Conservation (phyloP, 1,140 invertebrate species). For the Lucilia cuprina region DNA sequence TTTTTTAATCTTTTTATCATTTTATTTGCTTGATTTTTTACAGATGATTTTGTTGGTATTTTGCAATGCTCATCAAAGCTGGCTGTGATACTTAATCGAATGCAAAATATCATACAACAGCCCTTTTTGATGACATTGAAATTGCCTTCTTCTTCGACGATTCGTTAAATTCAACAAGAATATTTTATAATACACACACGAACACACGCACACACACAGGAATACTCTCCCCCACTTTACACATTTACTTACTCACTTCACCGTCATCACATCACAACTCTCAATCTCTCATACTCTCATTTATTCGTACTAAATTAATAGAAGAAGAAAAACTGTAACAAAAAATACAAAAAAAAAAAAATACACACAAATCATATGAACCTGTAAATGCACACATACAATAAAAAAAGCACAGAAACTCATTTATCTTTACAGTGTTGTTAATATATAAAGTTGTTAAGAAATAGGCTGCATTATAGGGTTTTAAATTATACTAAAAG, state of each 20-base stretch:
- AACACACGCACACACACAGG: neutral
- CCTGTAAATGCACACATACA: neutral
- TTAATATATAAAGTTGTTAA: neutral
- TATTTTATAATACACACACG: neutral
- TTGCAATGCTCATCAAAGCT: slow-evolving; percentile 63
- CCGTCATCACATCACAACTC: neutral
- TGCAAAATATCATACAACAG: slow-evolving; percentile 60
- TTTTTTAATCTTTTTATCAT: neutral
- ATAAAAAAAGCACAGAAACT: neutral
- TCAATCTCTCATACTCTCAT: neutral
- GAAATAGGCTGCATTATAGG: no score
- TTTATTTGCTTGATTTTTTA: neutral
- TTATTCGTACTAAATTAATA: neutral
- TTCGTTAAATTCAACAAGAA: slow-evolving; percentile 12
- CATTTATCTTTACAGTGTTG: neutral
- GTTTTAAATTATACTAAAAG: no score
- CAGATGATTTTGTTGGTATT: slow-evolving; percentile 38
- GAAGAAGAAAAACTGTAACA: neutral
- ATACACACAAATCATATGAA: neutral
- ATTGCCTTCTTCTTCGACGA: slow-evolving; percentile 47
- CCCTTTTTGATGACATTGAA: slow-evolving; percentile 63
- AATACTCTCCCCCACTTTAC: neutral
- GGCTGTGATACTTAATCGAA: slow-evolving; percentile 61
- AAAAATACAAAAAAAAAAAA: neutral
- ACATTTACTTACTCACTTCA: slow-evolving; percentile 16